Evolutionary conservation across 2,113 vertebrate genomes (phyloP).

Genomic region (Boulengeromyrus knoepffleri): DNA sequence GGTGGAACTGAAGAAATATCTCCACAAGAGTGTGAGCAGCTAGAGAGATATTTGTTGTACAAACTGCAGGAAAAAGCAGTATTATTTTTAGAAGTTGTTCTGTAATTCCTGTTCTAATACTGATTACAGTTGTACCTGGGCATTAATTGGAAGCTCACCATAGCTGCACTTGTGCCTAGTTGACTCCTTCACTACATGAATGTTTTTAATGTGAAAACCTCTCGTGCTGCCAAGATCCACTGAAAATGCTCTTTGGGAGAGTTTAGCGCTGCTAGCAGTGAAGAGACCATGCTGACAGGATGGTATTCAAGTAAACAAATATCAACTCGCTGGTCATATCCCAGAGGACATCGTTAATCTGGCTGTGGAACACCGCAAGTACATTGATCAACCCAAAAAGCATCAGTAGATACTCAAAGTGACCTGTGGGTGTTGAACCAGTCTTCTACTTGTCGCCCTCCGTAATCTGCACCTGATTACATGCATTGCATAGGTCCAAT

Average conservation of each 20-base stretch:
- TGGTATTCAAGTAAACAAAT: too few species aligned
- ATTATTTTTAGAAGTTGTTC: not conserved
- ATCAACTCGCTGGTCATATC: not conserved
- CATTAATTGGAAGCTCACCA: not conserved
- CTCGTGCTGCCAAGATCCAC: not conserved
- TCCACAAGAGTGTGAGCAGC: too few species aligned
- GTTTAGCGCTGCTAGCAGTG: too few species aligned
- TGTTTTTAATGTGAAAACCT: not conserved
- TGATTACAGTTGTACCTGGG: not conserved
- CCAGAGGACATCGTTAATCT: not conserved
- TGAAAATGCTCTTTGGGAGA: not conserved
- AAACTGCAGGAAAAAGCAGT: not conserved
- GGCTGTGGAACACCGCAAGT: not conserved
- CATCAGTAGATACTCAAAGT: not conserved
- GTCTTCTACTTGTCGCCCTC: not conserved
- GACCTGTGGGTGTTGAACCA: not conserved
- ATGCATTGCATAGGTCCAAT: not conserved
- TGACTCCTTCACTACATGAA: not conserved
- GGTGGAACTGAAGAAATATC: not conserved
- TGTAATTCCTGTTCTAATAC: not conserved
- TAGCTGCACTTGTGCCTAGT: not conserved
- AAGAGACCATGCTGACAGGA: too few species aligned
- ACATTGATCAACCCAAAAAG: not conserved
- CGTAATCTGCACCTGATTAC: not conserved
- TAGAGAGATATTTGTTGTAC: too few species aligned